Base-by-base conservation (phyloP, 2,888 invertebrate species). In the Drosophila prostipennis region DNA sequence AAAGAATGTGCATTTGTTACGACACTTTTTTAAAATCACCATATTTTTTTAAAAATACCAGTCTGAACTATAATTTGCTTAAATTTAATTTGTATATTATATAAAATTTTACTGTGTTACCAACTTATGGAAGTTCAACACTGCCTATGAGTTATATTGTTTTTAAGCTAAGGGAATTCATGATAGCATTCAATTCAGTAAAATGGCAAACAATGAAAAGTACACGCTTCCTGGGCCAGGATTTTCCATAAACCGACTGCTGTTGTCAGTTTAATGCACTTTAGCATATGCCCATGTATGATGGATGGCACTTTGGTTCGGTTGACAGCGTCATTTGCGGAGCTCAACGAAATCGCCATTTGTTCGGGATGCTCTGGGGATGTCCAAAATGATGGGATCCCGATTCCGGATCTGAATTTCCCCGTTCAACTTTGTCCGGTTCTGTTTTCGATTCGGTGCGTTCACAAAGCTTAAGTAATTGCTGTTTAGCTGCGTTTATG, bases 391-490 rank as follows among this genome's bases (percentile, higher is more conserved):
- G 26, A 29, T 67, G 37, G 34, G 29, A n/a, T 54, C 16, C 43
- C 34, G 29, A n/a, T 54, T 23, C 43, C 34, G 29, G 11, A 11
- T 34, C 11, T 11, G 34, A 4, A 4, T 5, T 34, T 4, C 5
- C 23, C 43, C 42, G 14, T 45, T 11, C n/a, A 29, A 40, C 14
- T 14, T 39, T 34, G 32, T 40, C 19, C 39, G 43, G 29, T 6
- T 37, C 63, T 13, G 29, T 23, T 39, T 23, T 39, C 32, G 56
- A 13, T 53, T 67, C 39, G 48, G 32, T 64, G 40, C 45, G 36
- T 49, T 57, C 51, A 58, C 57, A 71, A 71, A 51, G 67, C 78
- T 80, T 80, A 84, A 87, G 77, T 81, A 81, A 80, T 83, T 81
- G 79, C 72, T 78, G 70, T 80, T 81, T 69, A 76, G 77, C 76